Percentiles rank a stretch among this genome's conserved stretches.
Evolutionary conservation across 2,113 vertebrate genomes (phyloP).

Genomic region (Bos javanicus): DNA sequence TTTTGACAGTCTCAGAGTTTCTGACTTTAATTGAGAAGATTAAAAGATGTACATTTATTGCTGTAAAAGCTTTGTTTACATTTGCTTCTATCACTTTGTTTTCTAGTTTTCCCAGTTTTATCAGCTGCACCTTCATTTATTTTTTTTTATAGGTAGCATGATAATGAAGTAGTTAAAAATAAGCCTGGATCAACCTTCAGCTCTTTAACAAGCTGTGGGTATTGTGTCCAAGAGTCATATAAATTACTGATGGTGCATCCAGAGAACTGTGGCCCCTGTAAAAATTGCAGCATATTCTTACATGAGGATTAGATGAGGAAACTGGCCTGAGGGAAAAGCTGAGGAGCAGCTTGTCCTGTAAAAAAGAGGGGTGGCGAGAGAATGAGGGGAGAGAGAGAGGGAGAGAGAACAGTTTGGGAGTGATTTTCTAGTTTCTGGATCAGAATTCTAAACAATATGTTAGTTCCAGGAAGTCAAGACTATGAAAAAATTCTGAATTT

Average conservation of each 20-base stretch:
- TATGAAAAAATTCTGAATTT: neutral
- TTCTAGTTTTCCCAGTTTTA: neutral
- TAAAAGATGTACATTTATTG: neutral
- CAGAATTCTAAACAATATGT: neutral
- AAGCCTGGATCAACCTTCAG: neutral
- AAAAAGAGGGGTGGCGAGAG: neutral
- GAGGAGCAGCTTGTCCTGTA: neutral
- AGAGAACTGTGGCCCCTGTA: neutral
- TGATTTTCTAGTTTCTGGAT: neutral
- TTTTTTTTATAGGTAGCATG: neutral
- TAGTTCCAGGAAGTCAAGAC: neutral
- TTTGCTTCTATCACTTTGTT: neutral
- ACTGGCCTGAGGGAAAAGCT: neutral
- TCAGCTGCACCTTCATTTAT: neutral
- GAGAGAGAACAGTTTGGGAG: neutral
- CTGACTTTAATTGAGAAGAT: neutral
- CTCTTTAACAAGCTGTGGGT: neutral
- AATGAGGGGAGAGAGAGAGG: neutral
- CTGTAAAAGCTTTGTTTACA: neutral
- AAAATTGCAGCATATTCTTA: neutral
- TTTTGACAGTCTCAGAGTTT: neutral
- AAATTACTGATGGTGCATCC: neutral
- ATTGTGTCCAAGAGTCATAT: neutral
- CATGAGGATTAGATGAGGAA: neutral
- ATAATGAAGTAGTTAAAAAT: neutral